Conservation (phyloP, 2,113 vertebrate genomes). For the Prochilodus magdalenae region DNA sequence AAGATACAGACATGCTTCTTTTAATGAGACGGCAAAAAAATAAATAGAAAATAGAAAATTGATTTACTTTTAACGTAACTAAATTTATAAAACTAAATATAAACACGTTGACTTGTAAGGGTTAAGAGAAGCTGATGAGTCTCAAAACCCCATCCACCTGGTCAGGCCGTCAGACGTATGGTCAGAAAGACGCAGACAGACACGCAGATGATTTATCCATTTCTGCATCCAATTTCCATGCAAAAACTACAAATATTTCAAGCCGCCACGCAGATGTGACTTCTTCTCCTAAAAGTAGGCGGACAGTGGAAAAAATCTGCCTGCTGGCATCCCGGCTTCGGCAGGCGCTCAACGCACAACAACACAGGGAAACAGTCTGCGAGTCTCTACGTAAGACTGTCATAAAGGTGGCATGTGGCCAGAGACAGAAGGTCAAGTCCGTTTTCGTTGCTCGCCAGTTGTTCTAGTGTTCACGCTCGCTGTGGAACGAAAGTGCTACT, state of each 20-base stretch:
- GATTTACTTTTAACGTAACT: too few species aligned
- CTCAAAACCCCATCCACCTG: neutral
- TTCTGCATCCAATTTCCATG: slow-evolving; percentile 67
- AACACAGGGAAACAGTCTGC: neutral
- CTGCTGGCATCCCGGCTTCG: neutral
- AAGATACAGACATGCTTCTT: too few species aligned
- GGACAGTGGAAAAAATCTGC: slow-evolving; percentile 25
- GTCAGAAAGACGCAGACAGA: slow-evolving; percentile 56
- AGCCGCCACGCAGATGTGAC: slow-evolving; percentile 47
- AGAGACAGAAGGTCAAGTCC: slow-evolving; percentile 7
- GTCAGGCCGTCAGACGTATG: slow-evolving; percentile 26
- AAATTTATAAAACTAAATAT: too few species aligned
- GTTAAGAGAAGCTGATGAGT: neutral
- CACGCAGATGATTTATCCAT: slow-evolving; percentile 63
- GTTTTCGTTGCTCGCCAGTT: neutral
- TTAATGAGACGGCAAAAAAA: too few species aligned
- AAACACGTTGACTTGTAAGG: too few species aligned
- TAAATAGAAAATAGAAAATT: too few species aligned
- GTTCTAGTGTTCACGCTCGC: neutral
- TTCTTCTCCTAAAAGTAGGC: slow-evolving; percentile 13
- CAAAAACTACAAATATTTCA: slow-evolving; percentile 66
- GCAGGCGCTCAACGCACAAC: neutral
- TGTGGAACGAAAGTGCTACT: neutral
- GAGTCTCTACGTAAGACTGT: neutral
- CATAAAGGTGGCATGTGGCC: slow-evolving; percentile 2